These are phyloP conservation scores for Bufo bufo DNA, from an alignment of 2,113 vertebrate genomes.

Conservation along the genomic window DNA sequence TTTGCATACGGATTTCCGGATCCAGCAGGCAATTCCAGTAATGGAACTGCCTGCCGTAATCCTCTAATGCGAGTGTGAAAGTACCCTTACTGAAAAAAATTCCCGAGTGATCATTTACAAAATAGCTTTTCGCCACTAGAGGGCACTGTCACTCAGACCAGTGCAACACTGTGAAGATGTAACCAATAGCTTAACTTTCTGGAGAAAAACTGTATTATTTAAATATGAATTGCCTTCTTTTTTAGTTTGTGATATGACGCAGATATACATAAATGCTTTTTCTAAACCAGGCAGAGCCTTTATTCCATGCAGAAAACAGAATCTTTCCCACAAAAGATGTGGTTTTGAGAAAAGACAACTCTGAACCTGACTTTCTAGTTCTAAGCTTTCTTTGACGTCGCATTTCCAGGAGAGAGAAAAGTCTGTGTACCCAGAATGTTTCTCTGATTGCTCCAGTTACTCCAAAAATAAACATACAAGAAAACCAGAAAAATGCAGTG, in stretches of 20 bases:
- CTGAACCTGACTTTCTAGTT: conserved; percentile 41
- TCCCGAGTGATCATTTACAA: background rate
- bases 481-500: conserved; percentile 51
- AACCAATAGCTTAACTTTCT: background rate
- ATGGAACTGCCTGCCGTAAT: no score
- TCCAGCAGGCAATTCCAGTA: no score
- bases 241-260: conserved; percentile 22
- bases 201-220: background rate
- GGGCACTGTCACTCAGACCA: conserved; percentile 14
- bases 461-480: conserved; percentile 68
- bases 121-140: background rate
- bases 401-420: conserved; percentile 19
- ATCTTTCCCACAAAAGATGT: conserved; percentile 37
- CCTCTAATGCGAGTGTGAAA: no score
- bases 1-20: no score
- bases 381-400: conserved; percentile 59
- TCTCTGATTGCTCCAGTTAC: conserved; percentile 61
- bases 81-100: no score
- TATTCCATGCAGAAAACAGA: conserved; percentile 21
- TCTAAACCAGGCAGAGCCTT: background rate
- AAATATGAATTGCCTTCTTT: background rate
- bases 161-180: background rate
- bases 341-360: conserved; percentile 35
- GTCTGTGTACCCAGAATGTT: conserved; percentile 57
- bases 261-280: conserved; percentile 1